Conservation (phyloP, 2,113 vertebrate genomes). For the Scytalopus superciliaris region DNA sequence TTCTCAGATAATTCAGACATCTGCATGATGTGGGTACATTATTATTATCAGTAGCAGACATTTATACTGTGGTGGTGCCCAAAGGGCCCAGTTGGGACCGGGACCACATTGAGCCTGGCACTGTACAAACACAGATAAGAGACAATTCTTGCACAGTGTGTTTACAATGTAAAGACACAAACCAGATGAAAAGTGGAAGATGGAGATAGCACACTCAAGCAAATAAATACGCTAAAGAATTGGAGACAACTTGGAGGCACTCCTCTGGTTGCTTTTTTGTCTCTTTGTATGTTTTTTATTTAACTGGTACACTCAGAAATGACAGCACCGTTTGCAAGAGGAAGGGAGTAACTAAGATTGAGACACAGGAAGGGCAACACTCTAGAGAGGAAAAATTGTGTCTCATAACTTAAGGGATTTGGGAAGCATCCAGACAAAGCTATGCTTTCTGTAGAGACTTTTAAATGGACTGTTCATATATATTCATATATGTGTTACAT, state of each 20-base stretch:
- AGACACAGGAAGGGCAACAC: neutral
- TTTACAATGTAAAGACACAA: conserved; percentile 50
- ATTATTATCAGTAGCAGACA: conserved; percentile 62
- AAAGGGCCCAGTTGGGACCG: neutral
- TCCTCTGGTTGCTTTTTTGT: neutral
- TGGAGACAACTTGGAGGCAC: neutral
- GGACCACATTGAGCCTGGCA: conserved; percentile 51
- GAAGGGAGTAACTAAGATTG: conserved; percentile 38
- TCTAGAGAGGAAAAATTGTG: neutral
- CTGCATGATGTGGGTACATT: conserved; percentile 54
- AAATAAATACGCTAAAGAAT: conserved; percentile 24
- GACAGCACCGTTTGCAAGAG: neutral
- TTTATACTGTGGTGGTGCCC: conserved; percentile 45
- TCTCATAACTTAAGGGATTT: neutral
- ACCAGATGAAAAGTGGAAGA: conserved; percentile 46
- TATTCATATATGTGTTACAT: neutral
- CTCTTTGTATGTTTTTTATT: neutral
- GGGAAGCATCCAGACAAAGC: neutral
- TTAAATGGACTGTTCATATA: neutral
- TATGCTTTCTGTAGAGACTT: neutral
- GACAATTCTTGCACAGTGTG: conserved; percentile 23
- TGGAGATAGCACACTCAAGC: neutral
- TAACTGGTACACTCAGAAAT: neutral
- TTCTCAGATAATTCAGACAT: conserved; percentile 64
- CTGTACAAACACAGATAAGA: conserved; percentile 67